A percentile compares a stretch with the other conserved stretches of the same genome.
phyloP scores from a whole-genome alignment of 2,888 invertebrate genomes.

The Torymus tubicola region DNA sequence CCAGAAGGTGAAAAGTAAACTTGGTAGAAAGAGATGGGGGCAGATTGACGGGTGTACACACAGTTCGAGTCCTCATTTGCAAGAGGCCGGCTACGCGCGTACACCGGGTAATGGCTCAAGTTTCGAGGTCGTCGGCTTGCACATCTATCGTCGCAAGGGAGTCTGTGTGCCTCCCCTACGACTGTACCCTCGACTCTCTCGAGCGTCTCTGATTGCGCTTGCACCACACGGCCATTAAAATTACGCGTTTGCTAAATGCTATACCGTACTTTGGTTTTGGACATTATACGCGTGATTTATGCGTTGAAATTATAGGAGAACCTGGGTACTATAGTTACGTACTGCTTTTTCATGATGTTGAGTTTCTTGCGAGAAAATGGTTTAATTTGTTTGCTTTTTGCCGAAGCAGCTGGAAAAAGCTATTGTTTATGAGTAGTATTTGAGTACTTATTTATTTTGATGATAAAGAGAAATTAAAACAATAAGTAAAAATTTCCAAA shows the following conservation, averaged over 20 bases:
- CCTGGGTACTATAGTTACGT: neutral
- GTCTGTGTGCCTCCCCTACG: neutral
- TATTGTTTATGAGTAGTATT: too few species aligned
- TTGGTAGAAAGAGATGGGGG: neutral
- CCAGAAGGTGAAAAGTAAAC: neutral
- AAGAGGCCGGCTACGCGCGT: constrained; percentile 33
- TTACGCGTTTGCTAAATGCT: constrained; percentile 49
- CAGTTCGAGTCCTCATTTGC: constrained; percentile 12
- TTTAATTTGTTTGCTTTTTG: too few species aligned
- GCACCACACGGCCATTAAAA: constrained; percentile 43
- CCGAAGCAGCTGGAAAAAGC: too few species aligned
- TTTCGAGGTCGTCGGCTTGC: constrained; percentile 57
- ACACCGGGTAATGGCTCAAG: constrained; percentile 60
- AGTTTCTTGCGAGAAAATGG: neutral
- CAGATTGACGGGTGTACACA: neutral
- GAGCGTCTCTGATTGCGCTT: constrained; percentile 43
- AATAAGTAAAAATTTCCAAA: too few species aligned
- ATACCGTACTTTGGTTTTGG: constrained; percentile 15
- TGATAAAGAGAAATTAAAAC: too few species aligned
- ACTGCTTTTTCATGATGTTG: neutral
- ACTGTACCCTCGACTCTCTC: neutral
- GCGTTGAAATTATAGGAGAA: constrained; percentile 39
- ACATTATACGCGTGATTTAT: constrained; percentile 38
- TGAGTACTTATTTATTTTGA: too few species aligned
- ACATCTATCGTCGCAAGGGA: constrained; percentile 29